These are phyloP conservation scores for Gymnogyps californianus DNA, from an alignment of 2,113 vertebrate genomes.

Conservation along the genomic window DNA sequence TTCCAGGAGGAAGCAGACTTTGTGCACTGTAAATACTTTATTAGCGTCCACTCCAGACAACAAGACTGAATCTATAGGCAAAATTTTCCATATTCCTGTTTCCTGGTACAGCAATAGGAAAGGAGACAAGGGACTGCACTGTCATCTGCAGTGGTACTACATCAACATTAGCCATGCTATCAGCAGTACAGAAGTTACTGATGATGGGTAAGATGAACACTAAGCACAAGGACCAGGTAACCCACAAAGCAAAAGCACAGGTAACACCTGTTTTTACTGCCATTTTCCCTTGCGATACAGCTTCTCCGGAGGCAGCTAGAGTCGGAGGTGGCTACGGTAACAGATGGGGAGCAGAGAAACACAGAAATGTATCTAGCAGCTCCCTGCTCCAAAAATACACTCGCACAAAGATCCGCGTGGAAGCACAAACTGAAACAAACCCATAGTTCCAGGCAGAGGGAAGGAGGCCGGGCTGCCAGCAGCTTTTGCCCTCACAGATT, in stretches of 20 bases:
- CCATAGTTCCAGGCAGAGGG: neutral
- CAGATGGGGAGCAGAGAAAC: constrained; percentile 6
- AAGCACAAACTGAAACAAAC: neutral
- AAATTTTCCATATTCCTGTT: neutral
- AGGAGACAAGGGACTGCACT: neutral
- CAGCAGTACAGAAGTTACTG: neutral
- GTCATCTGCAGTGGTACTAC: neutral
- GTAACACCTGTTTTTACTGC: neutral
- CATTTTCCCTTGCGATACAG: neutral
- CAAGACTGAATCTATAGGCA: neutral
- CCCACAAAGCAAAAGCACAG: neutral
- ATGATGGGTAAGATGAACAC: neutral
- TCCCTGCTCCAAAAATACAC: constrained; percentile 21
- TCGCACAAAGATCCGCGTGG: neutral
- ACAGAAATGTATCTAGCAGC: neutral
- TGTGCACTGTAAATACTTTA: neutral
- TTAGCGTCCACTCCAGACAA: neutral
- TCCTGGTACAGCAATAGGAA: neutral
- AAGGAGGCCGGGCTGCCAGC: neutral
- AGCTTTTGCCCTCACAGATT: neutral
- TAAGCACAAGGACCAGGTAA: neutral
- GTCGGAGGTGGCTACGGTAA: neutral
- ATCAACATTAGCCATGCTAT: fast-evolving
- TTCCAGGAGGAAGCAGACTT: neutral
- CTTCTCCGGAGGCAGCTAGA: neutral